phyloP scores from a whole-genome alignment of 2,113 vertebrate species.

The Corvus cornix region DNA sequence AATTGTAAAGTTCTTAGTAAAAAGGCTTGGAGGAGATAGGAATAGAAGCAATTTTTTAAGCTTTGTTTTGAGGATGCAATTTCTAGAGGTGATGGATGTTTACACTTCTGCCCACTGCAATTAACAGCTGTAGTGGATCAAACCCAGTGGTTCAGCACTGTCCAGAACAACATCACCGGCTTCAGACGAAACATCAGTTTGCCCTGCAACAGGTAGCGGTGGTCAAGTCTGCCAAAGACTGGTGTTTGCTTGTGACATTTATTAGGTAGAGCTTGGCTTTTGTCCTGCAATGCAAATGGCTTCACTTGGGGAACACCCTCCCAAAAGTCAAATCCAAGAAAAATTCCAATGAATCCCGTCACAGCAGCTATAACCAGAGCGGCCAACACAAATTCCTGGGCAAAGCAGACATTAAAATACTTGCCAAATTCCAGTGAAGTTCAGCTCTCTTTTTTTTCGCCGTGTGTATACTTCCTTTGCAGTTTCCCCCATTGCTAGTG shows the following conservation, averaged over 20 bases:
- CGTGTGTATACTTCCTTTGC: not conserved
- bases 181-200: not conserved
- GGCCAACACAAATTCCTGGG: slow-evolving; percentile 11
- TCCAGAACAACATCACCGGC: not conserved
- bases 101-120: not conserved
- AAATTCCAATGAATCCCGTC: not conserved
- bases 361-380: not conserved
- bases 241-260: not conserved
- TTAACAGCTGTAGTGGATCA: not conserved
- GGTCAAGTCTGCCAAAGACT: not conserved
- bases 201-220: not conserved
- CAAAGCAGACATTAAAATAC: not conserved
- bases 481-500: not conserved
- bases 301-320: not conserved
- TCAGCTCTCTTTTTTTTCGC: not conserved
- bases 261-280: not conserved
- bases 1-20: not conserved
- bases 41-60: not conserved
- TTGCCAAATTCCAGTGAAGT: slow-evolving; percentile 19
- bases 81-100: not conserved
- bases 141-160: not conserved
- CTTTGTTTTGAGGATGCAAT: not conserved
- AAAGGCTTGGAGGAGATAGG: not conserved
- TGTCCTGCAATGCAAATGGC: not conserved
- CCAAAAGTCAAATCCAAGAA: not conserved